Evolutionary conservation across 92 coral and sea anemone species (phyloP), one percentile per base, ranked within the genome.

Genomic region (Porites evermanni): DNA sequence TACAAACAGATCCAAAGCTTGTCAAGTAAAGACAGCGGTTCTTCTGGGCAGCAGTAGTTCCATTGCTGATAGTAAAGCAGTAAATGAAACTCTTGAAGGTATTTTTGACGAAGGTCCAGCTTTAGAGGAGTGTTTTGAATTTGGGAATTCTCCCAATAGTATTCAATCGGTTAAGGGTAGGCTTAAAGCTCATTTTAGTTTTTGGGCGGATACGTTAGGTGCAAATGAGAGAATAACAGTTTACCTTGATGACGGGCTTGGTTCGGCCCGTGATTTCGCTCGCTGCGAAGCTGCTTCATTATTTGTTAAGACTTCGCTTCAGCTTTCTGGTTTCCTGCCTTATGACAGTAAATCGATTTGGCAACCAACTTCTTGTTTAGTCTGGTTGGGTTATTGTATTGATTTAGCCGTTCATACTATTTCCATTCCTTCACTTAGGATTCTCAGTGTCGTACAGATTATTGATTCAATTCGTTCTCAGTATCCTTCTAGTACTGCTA

Each of bases 401-500:
- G 82, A 78, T 78, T 78, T 78, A 70, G 59, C 82, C 67, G 56
- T 66, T 73, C 78, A 1, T 3, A 73, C 7, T 73, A 60, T 77
- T 47, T 24, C 44, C 20, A 60, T 77, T 51, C 81, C 21, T 13
- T 19, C 69, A 38, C 70, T 58, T 2, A 64, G 74, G 63, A 64
- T 65, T 64, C 64, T 50, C 13, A 79, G 44, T 64, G 84, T 50
- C 1, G n/a, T 5, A 66, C 84, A 79, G 61, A 47, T 65, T 79
- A 64, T 64, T 16, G 50, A 79, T 18, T 64, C 74, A 14, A 50
- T 79, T 12, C 9, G 60, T 79, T 8, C 63, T 64, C 60, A 47
- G 51, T 66, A 64, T 14, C 72, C 83, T 53, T 75, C 23, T n/a
- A 54, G 53, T 2, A 61, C 81, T 19, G 92, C 91, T 19, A 79